These are phyloP conservation scores for Caiman crocodilus DNA, from an alignment of 2,797 vertebrate genomes.

Conservation along the genomic window DNA sequence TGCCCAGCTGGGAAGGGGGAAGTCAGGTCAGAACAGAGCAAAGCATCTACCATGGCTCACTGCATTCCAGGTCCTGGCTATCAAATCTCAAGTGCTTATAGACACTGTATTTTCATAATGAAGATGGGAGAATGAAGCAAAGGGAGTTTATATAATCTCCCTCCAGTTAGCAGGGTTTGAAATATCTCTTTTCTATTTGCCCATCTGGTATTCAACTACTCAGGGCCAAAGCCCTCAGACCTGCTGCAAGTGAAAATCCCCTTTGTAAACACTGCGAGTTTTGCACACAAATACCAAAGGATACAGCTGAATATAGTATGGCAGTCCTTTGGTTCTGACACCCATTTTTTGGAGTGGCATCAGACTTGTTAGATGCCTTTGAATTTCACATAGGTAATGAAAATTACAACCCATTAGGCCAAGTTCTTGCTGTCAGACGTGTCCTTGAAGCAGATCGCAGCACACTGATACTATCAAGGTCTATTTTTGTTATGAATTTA, in stretches of 20 bases:
- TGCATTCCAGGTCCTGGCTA: neutral
- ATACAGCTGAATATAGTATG: neutral
- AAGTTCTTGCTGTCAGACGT: neutral
- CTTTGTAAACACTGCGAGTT: conserved; percentile 34
- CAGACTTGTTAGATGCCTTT: conserved; percentile 16
- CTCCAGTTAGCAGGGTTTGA: neutral
- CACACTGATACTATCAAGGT: neutral
- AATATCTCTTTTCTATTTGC: neutral
- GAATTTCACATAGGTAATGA: neutral
- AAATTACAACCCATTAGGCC: conserved; percentile 14
- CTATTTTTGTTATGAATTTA: neutral
- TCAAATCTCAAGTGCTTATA: neutral
- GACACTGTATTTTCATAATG: neutral
- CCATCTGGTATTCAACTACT: neutral
- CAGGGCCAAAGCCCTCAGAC: conserved; percentile 23
- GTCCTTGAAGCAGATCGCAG: neutral
- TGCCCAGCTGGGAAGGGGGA: neutral
- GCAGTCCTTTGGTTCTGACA: neutral
- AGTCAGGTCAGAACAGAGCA: neutral
- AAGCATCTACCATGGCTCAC: neutral
- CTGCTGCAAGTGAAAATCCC: neutral
- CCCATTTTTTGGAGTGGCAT: conserved; percentile 8
- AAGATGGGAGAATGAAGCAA: neutral
- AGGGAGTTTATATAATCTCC: neutral
- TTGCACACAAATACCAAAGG: neutral